These are phyloP conservation scores for Pionites leucogaster DNA, from an alignment of 2,113 vertebrate genomes.

Conservation along the genomic window DNA sequence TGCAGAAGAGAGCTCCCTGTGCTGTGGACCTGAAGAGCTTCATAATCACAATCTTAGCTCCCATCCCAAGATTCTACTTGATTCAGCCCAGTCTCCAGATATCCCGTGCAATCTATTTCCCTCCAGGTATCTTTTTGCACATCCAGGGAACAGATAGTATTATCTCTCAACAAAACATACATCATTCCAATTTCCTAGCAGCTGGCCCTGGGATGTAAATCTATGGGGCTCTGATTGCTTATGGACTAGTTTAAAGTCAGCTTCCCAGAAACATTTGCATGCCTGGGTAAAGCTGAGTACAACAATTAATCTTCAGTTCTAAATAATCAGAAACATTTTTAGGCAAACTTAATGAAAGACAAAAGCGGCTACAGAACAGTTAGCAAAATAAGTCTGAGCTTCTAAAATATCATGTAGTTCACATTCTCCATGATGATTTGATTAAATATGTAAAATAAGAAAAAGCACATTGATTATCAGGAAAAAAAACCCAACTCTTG, in stretches of 20 bases:
- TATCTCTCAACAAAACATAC: neutral
- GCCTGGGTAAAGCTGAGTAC: conserved; percentile 12
- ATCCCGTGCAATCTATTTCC: neutral
- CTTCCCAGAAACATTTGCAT: conserved; percentile 25
- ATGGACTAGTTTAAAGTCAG: neutral
- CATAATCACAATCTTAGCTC: neutral
- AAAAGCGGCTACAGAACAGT: neutral
- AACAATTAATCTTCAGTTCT: conserved; percentile 17
- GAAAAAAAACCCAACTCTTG: neutral
- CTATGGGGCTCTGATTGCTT: neutral
- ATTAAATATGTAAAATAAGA: conserved; percentile 1
- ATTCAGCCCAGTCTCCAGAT: neutral
- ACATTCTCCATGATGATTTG: neutral
- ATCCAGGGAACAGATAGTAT: neutral
- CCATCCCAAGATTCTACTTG: neutral
- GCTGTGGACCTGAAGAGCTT: neutral
- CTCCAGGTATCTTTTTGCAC: neutral
- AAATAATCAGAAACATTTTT: conserved; percentile 30
- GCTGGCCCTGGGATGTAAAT: neutral
- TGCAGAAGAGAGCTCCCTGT: neutral
- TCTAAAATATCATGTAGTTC: neutral
- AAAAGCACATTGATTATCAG: neutral
- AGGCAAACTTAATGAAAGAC: neutral
- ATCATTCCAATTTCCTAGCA: neutral
- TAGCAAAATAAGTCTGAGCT: neutral